phyloP scores from a whole-genome alignment of 2,888 invertebrate genomes.

The Ectemnius cavifrons region DNA sequence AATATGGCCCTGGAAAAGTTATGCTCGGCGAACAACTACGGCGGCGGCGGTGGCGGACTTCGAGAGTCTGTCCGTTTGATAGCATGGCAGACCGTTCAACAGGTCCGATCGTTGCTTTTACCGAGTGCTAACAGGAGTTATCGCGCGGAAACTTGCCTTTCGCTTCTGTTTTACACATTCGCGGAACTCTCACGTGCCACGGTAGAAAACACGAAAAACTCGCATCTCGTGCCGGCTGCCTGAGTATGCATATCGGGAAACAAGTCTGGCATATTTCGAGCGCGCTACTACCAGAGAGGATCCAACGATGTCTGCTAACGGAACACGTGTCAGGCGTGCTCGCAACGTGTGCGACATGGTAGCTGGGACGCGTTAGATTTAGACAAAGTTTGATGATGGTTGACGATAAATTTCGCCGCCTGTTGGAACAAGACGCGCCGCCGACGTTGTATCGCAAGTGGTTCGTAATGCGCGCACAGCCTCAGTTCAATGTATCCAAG shows the following conservation, averaged over 20 bases:
- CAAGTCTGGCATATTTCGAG: background rate
- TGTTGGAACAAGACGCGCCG: conserved; percentile 8
- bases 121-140: background rate
- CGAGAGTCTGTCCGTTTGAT: no score
- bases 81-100: background rate
- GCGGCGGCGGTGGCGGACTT: no score
- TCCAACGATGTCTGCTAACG: conserved; percentile 18
- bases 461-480: no score
- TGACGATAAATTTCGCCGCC: conserved; percentile 46
- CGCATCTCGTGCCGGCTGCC: no score
- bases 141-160: background rate
- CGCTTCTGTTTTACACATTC: no score
- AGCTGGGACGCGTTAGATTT: conserved; percentile 38
- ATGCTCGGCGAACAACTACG: no score
- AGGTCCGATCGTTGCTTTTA: conserved; percentile 13
- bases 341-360: conserved; percentile 50
- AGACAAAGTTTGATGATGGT: conserved; percentile 44
- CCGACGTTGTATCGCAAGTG: background rate
- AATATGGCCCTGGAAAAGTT: background rate
- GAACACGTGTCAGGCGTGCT: conserved; percentile 49
- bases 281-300: conserved; percentile 26
- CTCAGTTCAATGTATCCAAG: no score
- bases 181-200: no score
- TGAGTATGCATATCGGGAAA: no score
- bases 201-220: no score